Evolutionary conservation across 2,797 vertebrate species (phyloP).

Genomic region (Lepilemur ruficaudatus): DNA sequence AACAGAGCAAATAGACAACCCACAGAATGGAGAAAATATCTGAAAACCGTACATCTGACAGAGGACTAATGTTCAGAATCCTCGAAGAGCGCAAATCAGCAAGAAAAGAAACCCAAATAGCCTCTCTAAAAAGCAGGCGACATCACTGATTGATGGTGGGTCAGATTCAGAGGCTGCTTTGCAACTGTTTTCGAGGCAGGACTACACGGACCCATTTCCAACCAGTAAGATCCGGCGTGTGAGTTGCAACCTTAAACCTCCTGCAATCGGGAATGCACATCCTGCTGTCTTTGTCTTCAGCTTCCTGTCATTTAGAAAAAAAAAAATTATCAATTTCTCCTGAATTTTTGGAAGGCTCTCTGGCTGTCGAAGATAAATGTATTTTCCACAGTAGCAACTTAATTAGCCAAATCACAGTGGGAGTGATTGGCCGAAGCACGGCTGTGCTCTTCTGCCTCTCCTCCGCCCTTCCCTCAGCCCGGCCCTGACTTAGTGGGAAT

Average conservation of each 20-base stretch:
- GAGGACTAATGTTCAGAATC: too few species aligned
- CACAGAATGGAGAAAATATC: too few species aligned
- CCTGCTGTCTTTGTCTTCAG: neutral
- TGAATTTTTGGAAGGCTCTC: neutral
- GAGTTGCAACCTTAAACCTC: neutral
- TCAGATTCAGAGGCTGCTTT: neutral
- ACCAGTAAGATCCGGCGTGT: neutral
- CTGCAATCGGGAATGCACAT: neutral
- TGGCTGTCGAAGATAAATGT: constrained; percentile 23
- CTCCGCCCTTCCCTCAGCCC: neutral
- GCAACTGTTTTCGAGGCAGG: neutral
- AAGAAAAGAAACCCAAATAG: too few species aligned
- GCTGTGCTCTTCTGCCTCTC: neutral
- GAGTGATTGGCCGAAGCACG: neutral
- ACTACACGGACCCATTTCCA: neutral
- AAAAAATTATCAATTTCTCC: constrained; percentile 1
- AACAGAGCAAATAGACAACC: too few species aligned
- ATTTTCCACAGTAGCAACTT: neutral
- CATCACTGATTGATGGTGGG: neutral
- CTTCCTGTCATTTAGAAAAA: neutral
- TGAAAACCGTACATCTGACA: too few species aligned
- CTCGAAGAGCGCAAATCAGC: too few species aligned
- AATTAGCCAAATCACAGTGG: neutral
- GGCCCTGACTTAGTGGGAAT: constrained; percentile 19
- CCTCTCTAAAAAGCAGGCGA: neutral